phyloP scores from a whole-genome alignment of 2,888 invertebrate genomes.

The Cosmia trapezina region DNA sequence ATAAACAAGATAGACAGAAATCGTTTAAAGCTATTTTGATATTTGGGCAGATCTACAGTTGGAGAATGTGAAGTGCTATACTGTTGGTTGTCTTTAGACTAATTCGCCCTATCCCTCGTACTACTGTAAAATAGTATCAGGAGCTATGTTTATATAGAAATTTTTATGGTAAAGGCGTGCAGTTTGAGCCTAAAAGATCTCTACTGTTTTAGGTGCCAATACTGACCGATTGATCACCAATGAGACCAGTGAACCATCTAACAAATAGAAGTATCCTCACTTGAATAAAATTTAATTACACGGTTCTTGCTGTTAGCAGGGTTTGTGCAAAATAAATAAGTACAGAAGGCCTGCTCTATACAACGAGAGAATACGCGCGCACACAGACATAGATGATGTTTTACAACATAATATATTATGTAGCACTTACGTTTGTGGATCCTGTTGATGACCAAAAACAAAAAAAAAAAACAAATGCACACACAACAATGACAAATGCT shows the following conservation, averaged over 20 bases:
- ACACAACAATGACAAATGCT: no score
- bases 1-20: no score
- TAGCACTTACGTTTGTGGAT: neutral
- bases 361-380: neutral
- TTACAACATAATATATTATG: neutral
- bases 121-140: no score
- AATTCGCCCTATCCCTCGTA: no score
- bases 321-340: neutral
- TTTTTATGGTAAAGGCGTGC: no score
- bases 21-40: no score
- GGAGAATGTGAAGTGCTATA: no score
- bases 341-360: neutral
- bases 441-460: neutral
- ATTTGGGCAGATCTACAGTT: no score
- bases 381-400: neutral
- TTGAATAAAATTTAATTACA: conserved; percentile 60
- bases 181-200: no score
- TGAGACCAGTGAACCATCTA: conserved; percentile 14
- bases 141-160: no score
- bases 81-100: no score
- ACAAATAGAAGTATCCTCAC: conserved; percentile 25
- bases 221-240: conserved; percentile 4
- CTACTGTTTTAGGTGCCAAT: neutral
- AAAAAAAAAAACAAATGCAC: no score
- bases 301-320: conserved; percentile 32